Conservation (phyloP, 2,797 vertebrate genomes). For the Miichthys miiuy region DNA sequence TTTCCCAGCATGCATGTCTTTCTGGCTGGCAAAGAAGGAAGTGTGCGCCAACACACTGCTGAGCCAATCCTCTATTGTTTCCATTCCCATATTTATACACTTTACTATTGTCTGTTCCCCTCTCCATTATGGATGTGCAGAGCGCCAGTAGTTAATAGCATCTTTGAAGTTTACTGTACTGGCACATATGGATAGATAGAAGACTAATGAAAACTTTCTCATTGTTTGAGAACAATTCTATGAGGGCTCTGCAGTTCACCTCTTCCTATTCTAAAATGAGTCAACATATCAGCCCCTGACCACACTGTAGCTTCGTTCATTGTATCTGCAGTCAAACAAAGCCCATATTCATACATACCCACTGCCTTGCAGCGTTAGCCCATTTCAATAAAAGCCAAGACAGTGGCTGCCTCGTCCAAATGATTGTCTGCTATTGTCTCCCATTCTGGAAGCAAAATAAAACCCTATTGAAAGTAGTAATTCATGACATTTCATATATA, state of each 20-base stretch:
- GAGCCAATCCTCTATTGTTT: slow-evolving; percentile 69
- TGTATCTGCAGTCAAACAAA: slow-evolving; percentile 69
- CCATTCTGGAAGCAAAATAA: slow-evolving; percentile 25
- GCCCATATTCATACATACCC: slow-evolving; percentile 61
- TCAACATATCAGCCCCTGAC: slow-evolving; percentile 66
- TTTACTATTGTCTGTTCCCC: slow-evolving; percentile 60
- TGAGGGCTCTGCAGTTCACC: slow-evolving; percentile 54
- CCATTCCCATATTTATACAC: slow-evolving; percentile 59
- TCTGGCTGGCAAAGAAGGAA: slow-evolving; percentile 58
- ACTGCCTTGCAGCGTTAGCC: slow-evolving; percentile 38
- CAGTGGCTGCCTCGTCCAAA: slow-evolving; percentile 44
- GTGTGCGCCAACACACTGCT: slow-evolving; percentile 53
- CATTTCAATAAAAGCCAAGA: slow-evolving; percentile 49
- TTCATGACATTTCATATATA: neutral
- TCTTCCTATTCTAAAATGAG: slow-evolving; percentile 52
- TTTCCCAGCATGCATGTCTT: slow-evolving; percentile 65
- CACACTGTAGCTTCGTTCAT: slow-evolving; percentile 54
- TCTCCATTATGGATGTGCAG: slow-evolving; percentile 51
- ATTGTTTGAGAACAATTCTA: slow-evolving; percentile 66
- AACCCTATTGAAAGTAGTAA: slow-evolving; percentile 18
- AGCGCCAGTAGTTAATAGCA: slow-evolving; percentile 56
- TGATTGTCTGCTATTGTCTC: slow-evolving; percentile 58
- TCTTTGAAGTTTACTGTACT: slow-evolving; percentile 63
- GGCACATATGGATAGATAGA: slow-evolving; percentile 42
- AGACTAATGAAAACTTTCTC: slow-evolving; percentile 65